These are phyloP conservation scores for Timandra comae DNA, from an alignment of 2,888 invertebrate species.

Conservation along the genomic window DNA sequence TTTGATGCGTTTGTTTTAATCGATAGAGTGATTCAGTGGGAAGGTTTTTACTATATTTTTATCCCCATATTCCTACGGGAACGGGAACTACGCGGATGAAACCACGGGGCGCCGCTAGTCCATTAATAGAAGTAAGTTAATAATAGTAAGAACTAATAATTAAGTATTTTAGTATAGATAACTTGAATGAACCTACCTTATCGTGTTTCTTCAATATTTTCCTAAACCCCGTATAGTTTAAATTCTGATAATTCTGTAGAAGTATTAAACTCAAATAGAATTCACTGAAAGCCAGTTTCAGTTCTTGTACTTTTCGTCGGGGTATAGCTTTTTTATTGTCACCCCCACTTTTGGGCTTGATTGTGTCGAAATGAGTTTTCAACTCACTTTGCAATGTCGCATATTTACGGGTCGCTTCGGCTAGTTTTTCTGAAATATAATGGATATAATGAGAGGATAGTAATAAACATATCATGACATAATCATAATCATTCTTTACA, in stretches of 20 bases:
- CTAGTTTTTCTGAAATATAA: constrained; percentile 97
- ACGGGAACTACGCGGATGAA: too few species aligned
- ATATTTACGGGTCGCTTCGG: constrained; percentile 97
- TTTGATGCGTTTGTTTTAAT: too few species aligned
- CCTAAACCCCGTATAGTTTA: constrained; percentile 98
- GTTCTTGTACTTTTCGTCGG: constrained; percentile 88
- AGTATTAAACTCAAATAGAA: constrained; percentile 97
- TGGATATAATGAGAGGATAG: too few species aligned
- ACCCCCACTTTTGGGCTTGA: constrained; percentile 62
- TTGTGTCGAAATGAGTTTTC: constrained; percentile 77
- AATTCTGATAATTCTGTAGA: constrained; percentile 97
- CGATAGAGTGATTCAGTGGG: too few species aligned
- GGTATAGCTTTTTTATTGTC: constrained; percentile 77
- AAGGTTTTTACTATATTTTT: too few species aligned
- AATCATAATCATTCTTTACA: too few species aligned
- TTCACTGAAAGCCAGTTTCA: constrained; percentile 98
- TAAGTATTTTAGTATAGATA: too few species aligned
- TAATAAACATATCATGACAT: too few species aligned
- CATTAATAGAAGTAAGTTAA: too few species aligned
- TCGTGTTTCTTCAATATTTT: constrained; percentile 99
- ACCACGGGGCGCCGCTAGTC: too few species aligned
- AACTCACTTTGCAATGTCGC: constrained; percentile 93
- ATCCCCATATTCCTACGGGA: too few species aligned
- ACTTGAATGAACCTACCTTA: constrained; percentile 91
- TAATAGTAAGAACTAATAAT: too few species aligned